Base-by-base conservation (phyloP, 1,140 invertebrate genomes). In the Panulirus ornatus region DNA sequence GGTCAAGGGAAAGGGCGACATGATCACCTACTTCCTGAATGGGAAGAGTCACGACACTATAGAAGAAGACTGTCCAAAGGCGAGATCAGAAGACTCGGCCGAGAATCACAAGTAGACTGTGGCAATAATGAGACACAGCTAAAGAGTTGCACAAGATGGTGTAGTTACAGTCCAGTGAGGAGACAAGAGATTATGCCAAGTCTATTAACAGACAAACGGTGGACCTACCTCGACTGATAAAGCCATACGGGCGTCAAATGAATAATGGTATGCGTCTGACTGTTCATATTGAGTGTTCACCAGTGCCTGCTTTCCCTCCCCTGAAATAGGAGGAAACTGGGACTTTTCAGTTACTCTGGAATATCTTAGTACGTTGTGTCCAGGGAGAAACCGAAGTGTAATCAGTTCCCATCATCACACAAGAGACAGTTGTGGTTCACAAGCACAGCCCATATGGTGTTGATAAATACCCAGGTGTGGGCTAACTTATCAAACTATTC, bases 1-100 rank as follows among this genome's bases (percentile, higher is more conserved):
- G 92, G 97, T 99, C 2, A 99, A 99, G 94, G 98, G 98, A 34
- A 99, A 98, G 94, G 98, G 98, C 0, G 96, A 97, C 70, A 98
- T 99, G 98, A 95, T 97, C n/a, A 98, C 98, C 0, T 98, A 97
- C 94, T 98, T 98, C 93, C 95, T 98, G 71, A 96, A 96, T 82
- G 96, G 95, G 3, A 90, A 91, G 79, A 92, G 91, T 79, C 88
- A 90, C 38, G 88, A 90, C 34, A 75, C 71, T 0, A 90, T 90
- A 47, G 88, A 90, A 27, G 71, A 75, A 40, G 40, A 40, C 40
- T 75, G 71, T 22, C 40, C 40, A 38, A n/a, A 19, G 16, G 71
- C 9, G 0, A 70, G 3, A 6, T 22, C 36, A 40, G 40, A 34
- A 11, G 30, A 75, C 36, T 40, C 40, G 1, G 30, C 71, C 8